Conservation (phyloP, 2,888 invertebrate species). For the Apocheima hispidaria region DNA sequence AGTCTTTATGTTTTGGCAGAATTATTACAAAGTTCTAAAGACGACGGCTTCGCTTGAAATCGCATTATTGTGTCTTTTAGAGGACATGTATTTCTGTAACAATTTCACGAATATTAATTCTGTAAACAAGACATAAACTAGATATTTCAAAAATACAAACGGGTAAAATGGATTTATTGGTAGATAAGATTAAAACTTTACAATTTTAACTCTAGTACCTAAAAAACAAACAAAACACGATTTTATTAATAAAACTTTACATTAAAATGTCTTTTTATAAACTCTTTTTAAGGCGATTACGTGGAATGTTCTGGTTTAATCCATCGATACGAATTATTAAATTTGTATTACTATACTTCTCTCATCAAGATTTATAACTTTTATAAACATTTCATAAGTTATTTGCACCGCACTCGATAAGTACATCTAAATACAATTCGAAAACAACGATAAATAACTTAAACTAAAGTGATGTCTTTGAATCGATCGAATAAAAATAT, state of each 20-base stretch:
- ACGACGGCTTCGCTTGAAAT: constrained; percentile 6
- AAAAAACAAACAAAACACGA: constrained; percentile 44
- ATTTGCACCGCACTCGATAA: constrained; percentile 60
- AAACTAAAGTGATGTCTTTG: constrained; percentile 59
- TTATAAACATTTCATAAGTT: constrained; percentile 60
- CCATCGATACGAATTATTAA: constrained; percentile 51
- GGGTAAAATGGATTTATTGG: constrained; percentile 23
- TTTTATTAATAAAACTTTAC: constrained; percentile 40
- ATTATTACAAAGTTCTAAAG: constrained; percentile 37
- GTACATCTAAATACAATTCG: constrained; percentile 53
- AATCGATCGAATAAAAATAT: constrained; percentile 50
- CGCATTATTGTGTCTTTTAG: neutral
- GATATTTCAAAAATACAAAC: constrained; percentile 18
- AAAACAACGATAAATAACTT: constrained; percentile 57
- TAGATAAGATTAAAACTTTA: constrained; percentile 30
- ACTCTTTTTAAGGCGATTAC: constrained; percentile 46
- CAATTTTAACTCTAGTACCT: constrained; percentile 30
- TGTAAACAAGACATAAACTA: constrained; percentile 8
- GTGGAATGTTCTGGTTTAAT: constrained; percentile 39
- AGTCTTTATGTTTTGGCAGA: constrained; percentile 49
- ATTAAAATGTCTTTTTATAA: constrained; percentile 43
- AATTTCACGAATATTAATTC: neutral
- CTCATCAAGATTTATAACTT: constrained; percentile 56
- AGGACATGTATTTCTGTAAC: neutral
- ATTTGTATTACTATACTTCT: constrained; percentile 58